Evolutionary conservation across 1,140 invertebrate species (phyloP).

Genomic region (Arctopsyche grandis): DNA sequence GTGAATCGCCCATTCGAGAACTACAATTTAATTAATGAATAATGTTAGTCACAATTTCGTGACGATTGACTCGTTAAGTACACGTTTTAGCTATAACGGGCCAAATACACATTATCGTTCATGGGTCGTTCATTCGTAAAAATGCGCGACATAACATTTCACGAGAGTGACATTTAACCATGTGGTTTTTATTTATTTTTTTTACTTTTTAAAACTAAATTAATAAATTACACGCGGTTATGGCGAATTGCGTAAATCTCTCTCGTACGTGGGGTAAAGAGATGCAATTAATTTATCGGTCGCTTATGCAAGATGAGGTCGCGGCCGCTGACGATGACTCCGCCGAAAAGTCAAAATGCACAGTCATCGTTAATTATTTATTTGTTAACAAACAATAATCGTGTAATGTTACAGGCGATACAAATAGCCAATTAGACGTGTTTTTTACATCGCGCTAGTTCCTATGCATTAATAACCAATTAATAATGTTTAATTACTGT

Average conservation of each 20-base stretch:
- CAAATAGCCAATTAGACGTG: conserved; percentile 16
- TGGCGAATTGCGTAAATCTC: no score
- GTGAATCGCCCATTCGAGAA: no score
- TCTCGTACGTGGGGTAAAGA: no score
- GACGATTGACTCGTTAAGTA: conserved; percentile 7
- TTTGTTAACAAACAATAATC: conserved; percentile 24
- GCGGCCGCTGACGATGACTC: conserved; percentile 2
- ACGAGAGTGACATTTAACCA: conserved; percentile 17
- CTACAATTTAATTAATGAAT: no score
- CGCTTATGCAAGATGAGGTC: conserved; percentile 5
- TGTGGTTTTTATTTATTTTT: background rate
- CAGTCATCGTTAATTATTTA: conserved; percentile 22
- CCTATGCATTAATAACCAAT: background rate
- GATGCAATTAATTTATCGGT: conserved; percentile 13
- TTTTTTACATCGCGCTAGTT: background rate
- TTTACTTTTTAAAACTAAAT: background rate
- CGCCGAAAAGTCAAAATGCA: conserved; percentile 1
- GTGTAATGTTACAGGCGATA: conserved; percentile 17
- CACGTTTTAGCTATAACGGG: conserved; percentile 6
- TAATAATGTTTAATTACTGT: background rate
- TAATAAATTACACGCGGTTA: no score
- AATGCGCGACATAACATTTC: conserved; percentile 20
- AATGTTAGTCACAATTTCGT: conserved; percentile 5
- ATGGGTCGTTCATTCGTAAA: background rate
- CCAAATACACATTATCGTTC: conserved; percentile 3